phyloP scores from a whole-genome alignment of 2,797 vertebrate species.

The Silurus lanzhouensis region DNA sequence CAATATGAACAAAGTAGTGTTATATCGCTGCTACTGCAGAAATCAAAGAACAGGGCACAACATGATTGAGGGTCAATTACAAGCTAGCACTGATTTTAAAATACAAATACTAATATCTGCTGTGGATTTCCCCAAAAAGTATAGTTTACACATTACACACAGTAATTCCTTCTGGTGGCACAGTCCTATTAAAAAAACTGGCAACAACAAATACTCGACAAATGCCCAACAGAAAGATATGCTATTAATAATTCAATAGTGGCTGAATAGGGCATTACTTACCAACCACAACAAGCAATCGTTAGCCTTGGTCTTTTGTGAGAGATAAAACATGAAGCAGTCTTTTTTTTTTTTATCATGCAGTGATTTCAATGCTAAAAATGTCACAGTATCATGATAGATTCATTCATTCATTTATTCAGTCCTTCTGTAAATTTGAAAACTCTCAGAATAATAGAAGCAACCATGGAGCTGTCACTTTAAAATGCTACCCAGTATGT shows the following conservation, averaged over 20 bases:
- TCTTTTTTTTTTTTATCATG: conserved; percentile 2
- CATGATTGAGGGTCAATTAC: background rate
- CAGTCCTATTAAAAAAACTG: background rate
- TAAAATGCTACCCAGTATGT: background rate
- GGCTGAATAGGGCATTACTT: background rate
- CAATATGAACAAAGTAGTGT: conserved; percentile 1
- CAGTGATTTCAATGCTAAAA: background rate
- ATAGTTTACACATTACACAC: background rate
- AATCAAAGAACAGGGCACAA: background rate
- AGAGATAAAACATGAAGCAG: background rate
- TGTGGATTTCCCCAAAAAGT: background rate
- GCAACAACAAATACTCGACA: background rate
- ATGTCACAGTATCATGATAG: background rate
- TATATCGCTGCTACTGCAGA: background rate
- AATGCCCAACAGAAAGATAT: background rate
- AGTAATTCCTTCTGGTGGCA: background rate
- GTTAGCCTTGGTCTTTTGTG: conserved; percentile 16
- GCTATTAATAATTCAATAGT: conserved; percentile 9
- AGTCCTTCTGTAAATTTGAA: background rate
- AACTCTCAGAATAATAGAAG: background rate
- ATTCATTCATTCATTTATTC: conserved; percentile 4
- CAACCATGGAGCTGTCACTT: background rate
- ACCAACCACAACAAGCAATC: background rate
- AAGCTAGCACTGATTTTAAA: background rate
- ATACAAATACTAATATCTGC: background rate